Percentiles rank a stretch among this genome's conserved stretches.
Evolutionary conservation across 23 tunicate genomes (phyloP).

Genomic region (Halocynthia roretzi): DNA sequence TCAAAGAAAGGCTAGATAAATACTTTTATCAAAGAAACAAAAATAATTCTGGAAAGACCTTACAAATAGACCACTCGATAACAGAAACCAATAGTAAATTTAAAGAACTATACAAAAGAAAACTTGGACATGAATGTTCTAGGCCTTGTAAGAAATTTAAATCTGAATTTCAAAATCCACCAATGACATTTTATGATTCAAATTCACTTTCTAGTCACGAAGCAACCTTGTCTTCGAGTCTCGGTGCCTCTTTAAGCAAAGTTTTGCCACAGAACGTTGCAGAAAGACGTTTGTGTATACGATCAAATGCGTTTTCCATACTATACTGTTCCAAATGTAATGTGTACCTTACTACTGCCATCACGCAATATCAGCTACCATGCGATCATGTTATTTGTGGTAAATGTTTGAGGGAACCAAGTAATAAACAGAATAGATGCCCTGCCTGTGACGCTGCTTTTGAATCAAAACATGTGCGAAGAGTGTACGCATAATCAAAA

Average conservation of each 20-base stretch:
- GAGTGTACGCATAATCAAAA: too few species aligned
- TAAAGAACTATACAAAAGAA: not conserved
- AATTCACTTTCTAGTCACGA: not conserved
- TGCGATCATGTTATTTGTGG: slow-evolving; percentile 47
- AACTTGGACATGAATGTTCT: not conserved
- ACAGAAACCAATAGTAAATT: not conserved
- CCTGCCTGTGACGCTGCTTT: too few species aligned
- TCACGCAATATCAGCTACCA: slow-evolving; percentile 33
- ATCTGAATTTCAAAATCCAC: not conserved
- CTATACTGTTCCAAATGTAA: slow-evolving; percentile 40
- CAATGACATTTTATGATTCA: not conserved
- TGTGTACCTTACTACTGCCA: slow-evolving; percentile 17
- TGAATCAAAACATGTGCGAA: too few species aligned
- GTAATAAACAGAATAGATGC: not conserved
- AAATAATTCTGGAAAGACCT: not conserved
- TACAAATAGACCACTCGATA: not conserved
- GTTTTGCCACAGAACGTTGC: not conserved
- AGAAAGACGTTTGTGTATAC: not conserved
- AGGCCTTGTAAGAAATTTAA: too few species aligned
- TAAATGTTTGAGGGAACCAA: slow-evolving; percentile 10
- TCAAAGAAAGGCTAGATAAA: slow-evolving; percentile 49
- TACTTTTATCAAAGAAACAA: slow-evolving; percentile 2
- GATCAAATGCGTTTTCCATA: not conserved
- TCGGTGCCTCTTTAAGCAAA: not conserved
- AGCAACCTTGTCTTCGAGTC: not conserved